These are phyloP conservation scores for Sturnus vulgaris DNA, from an alignment of 2,113 vertebrate genomes.

Conservation along the genomic window DNA sequence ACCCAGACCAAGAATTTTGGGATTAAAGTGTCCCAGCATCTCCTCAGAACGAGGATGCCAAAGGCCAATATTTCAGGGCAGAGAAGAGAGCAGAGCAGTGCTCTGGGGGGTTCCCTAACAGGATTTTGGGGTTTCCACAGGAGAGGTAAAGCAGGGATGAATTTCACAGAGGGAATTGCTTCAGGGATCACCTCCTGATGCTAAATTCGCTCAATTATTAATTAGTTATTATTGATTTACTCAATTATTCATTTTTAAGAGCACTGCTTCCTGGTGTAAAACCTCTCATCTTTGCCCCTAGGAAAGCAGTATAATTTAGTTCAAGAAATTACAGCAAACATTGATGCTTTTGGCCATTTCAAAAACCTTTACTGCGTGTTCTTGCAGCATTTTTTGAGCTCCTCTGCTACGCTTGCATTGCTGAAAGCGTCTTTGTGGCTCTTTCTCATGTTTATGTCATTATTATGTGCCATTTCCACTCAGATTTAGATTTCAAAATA, in stretches of 20 bases:
- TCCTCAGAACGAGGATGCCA: not conserved
- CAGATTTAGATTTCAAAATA: not conserved
- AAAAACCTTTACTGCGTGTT: accelerated
- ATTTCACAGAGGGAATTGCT: not conserved
- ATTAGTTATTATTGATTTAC: too few relatives aligned
- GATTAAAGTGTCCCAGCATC: not conserved
- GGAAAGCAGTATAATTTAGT: not conserved
- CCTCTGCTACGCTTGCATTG: not conserved
- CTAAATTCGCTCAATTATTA: too few relatives aligned
- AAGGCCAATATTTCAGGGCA: not conserved
- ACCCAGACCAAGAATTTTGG: not conserved
- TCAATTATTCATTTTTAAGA: not conserved
- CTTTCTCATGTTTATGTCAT: not conserved
- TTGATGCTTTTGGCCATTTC: accelerated
- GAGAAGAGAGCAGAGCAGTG: not conserved
- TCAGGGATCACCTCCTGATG: not conserved
- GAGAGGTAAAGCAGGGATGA: not conserved
- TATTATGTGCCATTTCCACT: not conserved
- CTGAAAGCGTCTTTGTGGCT: not conserved
- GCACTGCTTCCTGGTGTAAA: not conserved
- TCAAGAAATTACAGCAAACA: not conserved
- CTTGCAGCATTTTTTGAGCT: not conserved
- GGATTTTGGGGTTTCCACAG: accelerated
- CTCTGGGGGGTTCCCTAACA: not conserved
- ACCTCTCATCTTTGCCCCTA: not conserved